phyloP scores from a whole-genome alignment of 2,888 invertebrate species.

The Lasioglossum lativentre region DNA sequence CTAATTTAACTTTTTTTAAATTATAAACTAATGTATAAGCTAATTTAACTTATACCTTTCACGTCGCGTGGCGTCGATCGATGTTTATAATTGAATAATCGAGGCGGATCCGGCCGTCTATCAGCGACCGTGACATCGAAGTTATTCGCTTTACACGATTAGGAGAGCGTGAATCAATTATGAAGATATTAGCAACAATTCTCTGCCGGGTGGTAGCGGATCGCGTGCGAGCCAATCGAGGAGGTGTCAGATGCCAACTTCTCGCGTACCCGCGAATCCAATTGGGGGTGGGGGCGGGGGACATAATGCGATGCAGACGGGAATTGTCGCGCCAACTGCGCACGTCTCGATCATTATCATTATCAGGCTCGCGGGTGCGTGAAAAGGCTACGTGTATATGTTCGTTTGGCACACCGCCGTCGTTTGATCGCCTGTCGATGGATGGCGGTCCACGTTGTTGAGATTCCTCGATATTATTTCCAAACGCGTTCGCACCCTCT shows the following conservation, averaged over 20 bases:
- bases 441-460: not conserved
- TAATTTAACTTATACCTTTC: too few relatives aligned
- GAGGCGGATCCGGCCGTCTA: not conserved
- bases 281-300: too few relatives aligned
- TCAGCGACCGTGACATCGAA: conserved; percentile 10
- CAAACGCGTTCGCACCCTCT: not conserved
- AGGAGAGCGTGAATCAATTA: conserved; percentile 36
- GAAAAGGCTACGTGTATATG: not conserved
- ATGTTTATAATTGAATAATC: conserved; percentile 22
- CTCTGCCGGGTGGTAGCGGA: conserved; percentile 2
- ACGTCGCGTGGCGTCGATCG: not conserved
- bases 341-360: conserved; percentile 46
- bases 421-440: not conserved
- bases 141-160: conserved; percentile 31
- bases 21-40: too few relatives aligned
- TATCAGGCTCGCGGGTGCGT: conserved; percentile 32
- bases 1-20: too few relatives aligned
- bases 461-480: not conserved
- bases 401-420: not conserved
- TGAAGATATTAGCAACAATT: conserved; percentile 32
- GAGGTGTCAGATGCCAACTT: conserved; percentile 54
- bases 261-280: conserved; percentile 33
- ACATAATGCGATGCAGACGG: conserved; percentile 23
- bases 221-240: conserved; percentile 37
- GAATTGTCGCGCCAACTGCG: conserved; percentile 48